Conservation (phyloP, 2,113 vertebrate genomes). For the Sinocyclocheilus anshuiensis region DNA sequence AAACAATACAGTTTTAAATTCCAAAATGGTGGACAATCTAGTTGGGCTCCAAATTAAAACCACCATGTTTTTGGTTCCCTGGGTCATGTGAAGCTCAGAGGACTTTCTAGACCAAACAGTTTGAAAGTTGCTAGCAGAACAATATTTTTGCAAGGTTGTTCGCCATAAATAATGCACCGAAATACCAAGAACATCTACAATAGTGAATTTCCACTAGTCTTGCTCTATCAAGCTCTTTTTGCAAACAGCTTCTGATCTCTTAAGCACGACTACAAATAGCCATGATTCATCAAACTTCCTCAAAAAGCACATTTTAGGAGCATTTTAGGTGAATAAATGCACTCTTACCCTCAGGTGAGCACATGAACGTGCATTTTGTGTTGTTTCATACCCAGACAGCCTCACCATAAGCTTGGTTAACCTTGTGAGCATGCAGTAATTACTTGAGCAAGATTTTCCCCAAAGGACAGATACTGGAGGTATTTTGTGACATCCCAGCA, state of each 20-base stretch:
- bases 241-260: not conserved
- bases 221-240: not conserved
- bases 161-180: slow-evolving; percentile 2
- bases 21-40: not conserved
- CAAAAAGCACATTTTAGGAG: not conserved
- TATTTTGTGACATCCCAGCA: not conserved
- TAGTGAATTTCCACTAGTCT: not conserved
- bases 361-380: not conserved
- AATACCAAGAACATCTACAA: not conserved
- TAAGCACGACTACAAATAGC: not conserved
- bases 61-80: not conserved
- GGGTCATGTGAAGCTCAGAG: not conserved
- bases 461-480: not conserved
- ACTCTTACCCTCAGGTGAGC: not conserved
- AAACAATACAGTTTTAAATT: not conserved
- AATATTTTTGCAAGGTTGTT: not conserved
- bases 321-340: not conserved
- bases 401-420: not conserved
- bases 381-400: not conserved
- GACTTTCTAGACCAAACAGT: no score
- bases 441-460: not conserved
- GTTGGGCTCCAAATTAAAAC: not conserved
- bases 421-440: slow-evolving; percentile 3
- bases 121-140: not conserved
- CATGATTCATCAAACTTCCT: not conserved